A percentile compares a stretch with the other conserved stretches of the same genome.
These are phyloP conservation scores for Lerema accius DNA, from an alignment of 1,140 invertebrate genomes.

Conservation along the genomic window DNA sequence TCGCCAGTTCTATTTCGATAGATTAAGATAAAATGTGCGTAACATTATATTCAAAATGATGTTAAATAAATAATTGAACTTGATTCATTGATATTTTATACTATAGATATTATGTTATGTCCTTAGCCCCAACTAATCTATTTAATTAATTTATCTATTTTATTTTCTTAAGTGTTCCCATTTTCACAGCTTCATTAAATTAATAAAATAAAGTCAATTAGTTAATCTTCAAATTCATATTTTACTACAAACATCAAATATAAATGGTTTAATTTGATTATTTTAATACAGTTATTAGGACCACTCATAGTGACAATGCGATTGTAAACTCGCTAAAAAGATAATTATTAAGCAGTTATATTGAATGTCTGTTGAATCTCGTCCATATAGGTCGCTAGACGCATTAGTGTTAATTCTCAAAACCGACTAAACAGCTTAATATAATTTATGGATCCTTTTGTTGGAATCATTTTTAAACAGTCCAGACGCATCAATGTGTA, in stretches of 20 bases:
- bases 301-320: constrained; percentile 28
- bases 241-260: constrained; percentile 6
- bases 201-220: background rate
- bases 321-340: constrained; percentile 29
- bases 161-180: background rate
- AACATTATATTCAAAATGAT: background rate
- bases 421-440: constrained; percentile 54
- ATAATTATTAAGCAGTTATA: too few species aligned
- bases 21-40: too few species aligned
- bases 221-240: constrained; percentile 1
- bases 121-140: too few species aligned
- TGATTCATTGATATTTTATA: too few species aligned
- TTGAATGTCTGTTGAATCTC: constrained; percentile 43
- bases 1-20: background rate
- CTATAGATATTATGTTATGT: too few species aligned
- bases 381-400: constrained; percentile 63
- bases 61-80: too few species aligned
- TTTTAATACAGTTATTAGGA: constrained; percentile 17
- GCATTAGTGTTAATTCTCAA: constrained; percentile 63
- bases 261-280: constrained; percentile 11
- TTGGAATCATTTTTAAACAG: constrained; percentile 45
- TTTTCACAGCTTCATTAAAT: too few species aligned
- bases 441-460: constrained; percentile 49
- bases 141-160: too few species aligned
- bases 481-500: constrained; percentile 15